phyloP scores from a whole-genome alignment of 2,797 vertebrate species.

The Poecilia gillii region DNA sequence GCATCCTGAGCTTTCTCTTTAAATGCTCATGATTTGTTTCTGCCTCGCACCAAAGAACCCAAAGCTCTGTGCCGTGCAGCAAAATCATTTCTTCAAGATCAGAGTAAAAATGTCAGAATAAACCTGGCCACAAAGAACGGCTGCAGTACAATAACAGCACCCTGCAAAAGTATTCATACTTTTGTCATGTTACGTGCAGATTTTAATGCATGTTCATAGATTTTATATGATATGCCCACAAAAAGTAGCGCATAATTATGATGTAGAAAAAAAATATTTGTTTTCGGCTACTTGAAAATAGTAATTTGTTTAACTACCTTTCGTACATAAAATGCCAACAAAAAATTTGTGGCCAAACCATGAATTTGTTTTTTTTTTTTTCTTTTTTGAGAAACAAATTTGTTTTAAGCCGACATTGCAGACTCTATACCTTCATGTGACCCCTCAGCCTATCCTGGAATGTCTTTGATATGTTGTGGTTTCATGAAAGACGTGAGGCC shows the following conservation, averaged over 20 bases:
- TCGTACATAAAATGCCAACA: not conserved
- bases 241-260: not conserved
- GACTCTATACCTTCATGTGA: conserved; percentile 52
- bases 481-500: conserved; percentile 41
- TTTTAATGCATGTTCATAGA: not conserved
- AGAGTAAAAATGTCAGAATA: not conserved
- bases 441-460: conserved; percentile 54
- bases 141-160: not conserved
- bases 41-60: conserved; percentile 11
- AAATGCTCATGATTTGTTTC: conserved; percentile 19
- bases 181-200: not conserved
- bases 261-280: not conserved
- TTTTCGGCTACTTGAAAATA: not conserved
- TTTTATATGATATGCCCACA: not conserved
- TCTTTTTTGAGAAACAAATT: conserved; percentile 7
- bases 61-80: not conserved
- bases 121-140: not conserved
- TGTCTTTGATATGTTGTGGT: conserved; percentile 62
- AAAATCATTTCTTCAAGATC: not conserved
- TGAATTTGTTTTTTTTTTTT: conserved; percentile 5
- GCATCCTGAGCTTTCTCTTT: not conserved
- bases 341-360: not conserved
- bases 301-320: not conserved
- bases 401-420: conserved; percentile 41
- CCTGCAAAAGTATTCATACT: not conserved